Evolutionary conservation across 1,140 invertebrate genomes (phyloP).

Genomic region (Choristoneura fumiferana): DNA sequence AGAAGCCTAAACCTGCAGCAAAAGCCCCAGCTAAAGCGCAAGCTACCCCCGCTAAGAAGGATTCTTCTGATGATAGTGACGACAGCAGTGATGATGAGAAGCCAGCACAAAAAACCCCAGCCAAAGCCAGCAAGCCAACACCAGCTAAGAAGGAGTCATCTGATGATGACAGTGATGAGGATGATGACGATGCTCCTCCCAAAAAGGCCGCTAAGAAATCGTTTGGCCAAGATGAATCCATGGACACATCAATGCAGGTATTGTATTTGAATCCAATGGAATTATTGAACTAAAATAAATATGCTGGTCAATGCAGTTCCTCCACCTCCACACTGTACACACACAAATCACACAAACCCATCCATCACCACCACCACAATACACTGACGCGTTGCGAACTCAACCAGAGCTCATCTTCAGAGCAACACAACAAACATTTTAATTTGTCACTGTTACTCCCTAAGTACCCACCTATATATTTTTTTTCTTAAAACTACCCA

Average conservation of each 20-base stretch:
- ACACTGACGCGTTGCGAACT: too few species aligned
- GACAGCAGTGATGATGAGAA: constrained; percentile 26
- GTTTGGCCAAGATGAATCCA: constrained; percentile 4
- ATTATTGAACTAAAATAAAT: too few species aligned
- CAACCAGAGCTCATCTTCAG: too few species aligned
- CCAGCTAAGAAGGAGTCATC: constrained; percentile 21
- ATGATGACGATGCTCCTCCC: constrained; percentile 43
- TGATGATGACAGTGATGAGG: constrained; percentile 28
- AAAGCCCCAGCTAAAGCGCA: constrained; percentile 17
- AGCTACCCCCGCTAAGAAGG: constrained; percentile 18
- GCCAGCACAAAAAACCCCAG: constrained; percentile 18
- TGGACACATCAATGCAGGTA: constrained; percentile 17
- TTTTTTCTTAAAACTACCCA: too few species aligned
- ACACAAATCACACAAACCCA: too few species aligned
- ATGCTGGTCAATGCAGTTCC: too few species aligned
- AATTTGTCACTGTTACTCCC: too few species aligned
- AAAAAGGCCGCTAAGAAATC: constrained; percentile 49
- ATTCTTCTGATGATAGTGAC: constrained; percentile 12
- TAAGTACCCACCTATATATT: too few species aligned
- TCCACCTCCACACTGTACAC: too few species aligned
- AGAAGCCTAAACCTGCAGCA: constrained; percentile 15
- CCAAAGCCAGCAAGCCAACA: not conserved
- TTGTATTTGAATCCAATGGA: too few species aligned
- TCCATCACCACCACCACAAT: too few species aligned
- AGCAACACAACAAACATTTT: too few species aligned